Evolutionary conservation across 2,113 vertebrate genomes (phyloP).

Genomic region (Dromaius novaehollandiae): DNA sequence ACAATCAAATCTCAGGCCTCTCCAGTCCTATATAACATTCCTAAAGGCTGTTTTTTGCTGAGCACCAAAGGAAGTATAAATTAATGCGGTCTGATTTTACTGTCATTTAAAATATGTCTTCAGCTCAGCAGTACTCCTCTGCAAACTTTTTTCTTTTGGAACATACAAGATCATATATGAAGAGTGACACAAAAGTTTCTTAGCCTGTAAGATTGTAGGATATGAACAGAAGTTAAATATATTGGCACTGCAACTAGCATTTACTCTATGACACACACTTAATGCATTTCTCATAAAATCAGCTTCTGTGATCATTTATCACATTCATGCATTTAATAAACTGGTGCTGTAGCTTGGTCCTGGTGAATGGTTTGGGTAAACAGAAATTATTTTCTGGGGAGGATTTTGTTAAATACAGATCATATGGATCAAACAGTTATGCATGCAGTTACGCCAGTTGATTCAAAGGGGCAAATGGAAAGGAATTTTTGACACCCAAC

Average conservation of each 20-base stretch:
- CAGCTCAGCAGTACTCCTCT: neutral
- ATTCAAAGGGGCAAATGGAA: neutral
- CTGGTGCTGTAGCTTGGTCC: neutral
- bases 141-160: neutral
- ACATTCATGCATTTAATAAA: neutral
- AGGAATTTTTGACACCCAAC: neutral
- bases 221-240: neutral
- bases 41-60: slow-evolving; percentile 18
- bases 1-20: neutral
- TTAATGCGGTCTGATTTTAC: slow-evolving; percentile 36
- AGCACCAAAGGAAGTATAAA: slow-evolving; percentile 21
- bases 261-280: neutral
- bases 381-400: neutral
- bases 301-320: neutral
- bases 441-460: neutral
- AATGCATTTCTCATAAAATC: neutral
- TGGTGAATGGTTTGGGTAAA: neutral
- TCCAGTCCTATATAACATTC: neutral
- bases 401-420: neutral
- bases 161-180: neutral
- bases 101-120: slow-evolving; percentile 48
- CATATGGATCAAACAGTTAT: neutral
- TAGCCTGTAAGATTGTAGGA: neutral
- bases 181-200: neutral
- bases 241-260: neutral